phyloP scores from a whole-genome alignment of 1,140 invertebrate genomes.

The Rhagoletis zephyria region DNA sequence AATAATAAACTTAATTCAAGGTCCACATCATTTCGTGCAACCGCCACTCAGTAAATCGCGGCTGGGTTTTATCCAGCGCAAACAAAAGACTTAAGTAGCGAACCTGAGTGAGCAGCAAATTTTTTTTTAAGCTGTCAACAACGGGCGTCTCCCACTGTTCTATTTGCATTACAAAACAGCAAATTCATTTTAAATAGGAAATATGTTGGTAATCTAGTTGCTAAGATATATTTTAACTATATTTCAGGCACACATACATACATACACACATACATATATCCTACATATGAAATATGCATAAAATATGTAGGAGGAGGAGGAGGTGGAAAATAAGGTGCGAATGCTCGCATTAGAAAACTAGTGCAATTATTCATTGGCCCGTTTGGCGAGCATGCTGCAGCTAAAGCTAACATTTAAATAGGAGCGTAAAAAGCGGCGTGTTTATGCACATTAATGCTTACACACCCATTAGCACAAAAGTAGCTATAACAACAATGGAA shows the following conservation, averaged over 20 bases:
- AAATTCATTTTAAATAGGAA: background rate
- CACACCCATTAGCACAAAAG: conserved; percentile 10
- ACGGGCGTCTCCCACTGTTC: background rate
- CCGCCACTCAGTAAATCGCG: background rate
- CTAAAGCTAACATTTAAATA: conserved; percentile 1
- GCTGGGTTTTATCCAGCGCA: background rate
- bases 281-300: background rate
- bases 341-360: background rate
- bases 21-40: background rate
- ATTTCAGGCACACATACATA: background rate
- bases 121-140: background rate
- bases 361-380: conserved; percentile 37
- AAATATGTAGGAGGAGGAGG: too few relatives aligned
- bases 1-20: background rate
- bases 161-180: background rate
- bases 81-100: conserved; percentile 37
- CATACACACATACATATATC: too few relatives aligned
- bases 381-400: background rate
- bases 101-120: conserved; percentile 1
- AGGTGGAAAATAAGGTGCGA: conserved; percentile 47
- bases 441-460: conserved; percentile 21
- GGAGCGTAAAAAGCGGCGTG: conserved; percentile 20
- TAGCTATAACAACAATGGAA: background rate
- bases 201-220: background rate
- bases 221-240: conserved; percentile 9